phyloP scores from a whole-genome alignment of 2,113 vertebrate genomes.

The Synchiropus splendidus region DNA sequence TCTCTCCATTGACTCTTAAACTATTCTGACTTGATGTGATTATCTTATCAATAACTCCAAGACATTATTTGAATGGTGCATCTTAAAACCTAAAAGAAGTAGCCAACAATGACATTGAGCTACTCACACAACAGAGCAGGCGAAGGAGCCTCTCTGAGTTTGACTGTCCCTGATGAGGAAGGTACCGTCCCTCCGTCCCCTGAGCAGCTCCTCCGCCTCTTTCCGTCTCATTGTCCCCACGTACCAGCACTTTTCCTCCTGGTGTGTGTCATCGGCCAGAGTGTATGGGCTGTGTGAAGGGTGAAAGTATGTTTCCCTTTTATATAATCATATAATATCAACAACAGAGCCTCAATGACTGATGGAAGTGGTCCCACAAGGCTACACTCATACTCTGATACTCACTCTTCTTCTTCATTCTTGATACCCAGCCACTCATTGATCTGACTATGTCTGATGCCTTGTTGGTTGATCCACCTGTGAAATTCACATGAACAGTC shows the following conservation, averaged over 20 bases:
- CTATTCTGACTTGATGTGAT: too few species aligned
- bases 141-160: slow-evolving; percentile 85
- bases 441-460: slow-evolving; percentile 84
- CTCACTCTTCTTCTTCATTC: slow-evolving; percentile 94
- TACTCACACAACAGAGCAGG: slow-evolving; percentile 96
- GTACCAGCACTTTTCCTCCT: slow-evolving; percentile 89
- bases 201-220: slow-evolving; percentile 85
- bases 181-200: slow-evolving; percentile 86
- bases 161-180: slow-evolving; percentile 96
- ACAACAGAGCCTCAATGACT: not conserved
- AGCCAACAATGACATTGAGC: not conserved
- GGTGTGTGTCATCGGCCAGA: slow-evolving; percentile 81
- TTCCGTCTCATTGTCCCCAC: slow-evolving; percentile 86
- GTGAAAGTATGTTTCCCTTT: not conserved
- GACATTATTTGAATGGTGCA: too few species aligned
- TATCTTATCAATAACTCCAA: too few species aligned
- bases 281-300: slow-evolving; percentile 68
- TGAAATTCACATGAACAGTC: slow-evolving; percentile 8
- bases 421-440: slow-evolving; percentile 85
- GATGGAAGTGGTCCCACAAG: not conserved
- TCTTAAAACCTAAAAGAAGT: not conserved
- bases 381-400: slow-evolving; percentile 25
- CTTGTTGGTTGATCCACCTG: slow-evolving; percentile 96
- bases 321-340: not conserved
- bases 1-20: too few species aligned